phyloP scores from a whole-genome alignment of 2,888 invertebrate species.

The Athetis lepigone region DNA sequence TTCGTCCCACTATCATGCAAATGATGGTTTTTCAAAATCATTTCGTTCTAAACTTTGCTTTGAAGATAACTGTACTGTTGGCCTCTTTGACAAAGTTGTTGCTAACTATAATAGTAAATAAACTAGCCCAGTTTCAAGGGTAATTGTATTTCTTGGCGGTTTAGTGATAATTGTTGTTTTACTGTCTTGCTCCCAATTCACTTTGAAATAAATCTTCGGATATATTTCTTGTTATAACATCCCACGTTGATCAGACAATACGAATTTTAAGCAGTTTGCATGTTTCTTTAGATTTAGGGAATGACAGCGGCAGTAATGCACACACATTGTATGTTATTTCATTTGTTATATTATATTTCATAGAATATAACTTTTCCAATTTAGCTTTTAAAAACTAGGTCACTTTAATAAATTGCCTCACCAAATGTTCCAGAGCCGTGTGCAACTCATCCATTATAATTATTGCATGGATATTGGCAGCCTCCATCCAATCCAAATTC shows the following conservation, averaged over 20 bases:
- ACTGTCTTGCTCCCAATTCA: slow-evolving; percentile 38
- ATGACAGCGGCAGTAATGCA: background rate
- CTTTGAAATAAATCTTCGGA: slow-evolving; percentile 8
- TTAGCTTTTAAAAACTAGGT: slow-evolving; percentile 7
- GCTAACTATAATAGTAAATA: slow-evolving; percentile 52
- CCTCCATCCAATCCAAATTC: slow-evolving; percentile 33
- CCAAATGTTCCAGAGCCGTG: slow-evolving; percentile 21
- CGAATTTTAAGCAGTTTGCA: background rate
- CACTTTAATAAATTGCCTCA: slow-evolving; percentile 24
- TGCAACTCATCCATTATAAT: slow-evolving; percentile 43
- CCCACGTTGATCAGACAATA: background rate
- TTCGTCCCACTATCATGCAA: slow-evolving; percentile 59
- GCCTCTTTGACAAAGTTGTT: slow-evolving; percentile 45
- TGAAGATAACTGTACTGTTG: slow-evolving; percentile 55
- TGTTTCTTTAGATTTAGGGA: background rate
- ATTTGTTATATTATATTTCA: too few relatives aligned
- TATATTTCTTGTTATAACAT: background rate
- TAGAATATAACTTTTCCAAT: background rate
- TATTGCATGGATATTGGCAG: slow-evolving; percentile 47
- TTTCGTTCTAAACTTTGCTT: slow-evolving; percentile 40
- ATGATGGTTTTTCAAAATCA: slow-evolving; percentile 49
- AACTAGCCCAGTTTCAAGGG: slow-evolving; percentile 52
- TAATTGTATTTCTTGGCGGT: slow-evolving; percentile 48
- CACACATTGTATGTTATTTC: background rate
- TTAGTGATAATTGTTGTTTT: slow-evolving; percentile 47